Evolutionary conservation across 2,113 vertebrate genomes (phyloP).

Genomic region (Erythrocercus mccallii): DNA sequence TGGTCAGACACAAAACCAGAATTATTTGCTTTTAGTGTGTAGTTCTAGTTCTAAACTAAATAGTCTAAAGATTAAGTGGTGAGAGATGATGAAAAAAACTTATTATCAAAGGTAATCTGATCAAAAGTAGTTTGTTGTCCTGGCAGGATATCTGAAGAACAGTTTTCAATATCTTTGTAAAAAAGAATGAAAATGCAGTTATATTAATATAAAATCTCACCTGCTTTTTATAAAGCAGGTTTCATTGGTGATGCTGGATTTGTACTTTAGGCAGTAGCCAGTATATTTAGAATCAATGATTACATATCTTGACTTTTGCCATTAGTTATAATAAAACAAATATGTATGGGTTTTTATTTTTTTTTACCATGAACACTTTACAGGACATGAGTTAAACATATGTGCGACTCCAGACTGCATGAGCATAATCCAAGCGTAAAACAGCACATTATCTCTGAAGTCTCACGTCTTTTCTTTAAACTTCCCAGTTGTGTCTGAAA

Average conservation of each 20-base stretch:
- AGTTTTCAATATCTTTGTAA: neutral
- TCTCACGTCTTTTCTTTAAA: neutral
- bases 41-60: neutral
- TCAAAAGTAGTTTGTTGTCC: neutral
- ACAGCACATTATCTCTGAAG: slow-evolving; percentile 9
- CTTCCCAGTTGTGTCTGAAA: neutral
- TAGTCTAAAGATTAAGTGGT: neutral
- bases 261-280: slow-evolving; percentile 16
- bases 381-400: slow-evolving; percentile 45
- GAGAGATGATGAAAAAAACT: neutral
- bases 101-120: neutral
- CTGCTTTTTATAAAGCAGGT: neutral
- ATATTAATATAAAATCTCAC: neutral
- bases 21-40: neutral
- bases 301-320: slow-evolving; percentile 39
- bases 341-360: neutral
- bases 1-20: neutral
- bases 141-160: neutral
- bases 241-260: neutral
- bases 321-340: slow-evolving; percentile 53
- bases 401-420: neutral
- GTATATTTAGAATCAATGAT: slow-evolving; percentile 52
- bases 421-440: slow-evolving; percentile 8
- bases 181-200: neutral
- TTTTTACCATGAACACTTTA: slow-evolving; percentile 9